Base-by-base conservation (phyloP, 2,113 vertebrate genomes). In the Aspidoscelis tigris region DNA sequence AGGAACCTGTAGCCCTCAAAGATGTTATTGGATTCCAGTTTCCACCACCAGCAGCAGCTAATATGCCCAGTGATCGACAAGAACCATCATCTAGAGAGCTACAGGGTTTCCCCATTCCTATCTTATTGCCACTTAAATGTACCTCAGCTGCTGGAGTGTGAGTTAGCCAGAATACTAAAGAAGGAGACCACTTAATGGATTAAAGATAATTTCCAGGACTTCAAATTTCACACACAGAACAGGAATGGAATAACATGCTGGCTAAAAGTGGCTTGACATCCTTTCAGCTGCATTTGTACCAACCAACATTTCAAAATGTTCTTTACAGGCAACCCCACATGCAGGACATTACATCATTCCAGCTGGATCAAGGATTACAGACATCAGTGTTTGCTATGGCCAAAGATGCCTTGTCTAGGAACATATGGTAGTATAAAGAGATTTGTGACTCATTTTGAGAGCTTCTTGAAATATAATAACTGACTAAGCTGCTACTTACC, bases 381-480 rank as follows among this genome's bases (percentile, higher is more conserved):
- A 24, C 21, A 66, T 66, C 65, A 22, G 24, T 66, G 65, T 6
- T 2, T 39, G 10, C 39, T 24, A 65, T 66, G 61, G 24, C 77
- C 43, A 79, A 43, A 33, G 12, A 24, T 79, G 41, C 61, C 61
- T 44, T 79, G 53, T 66, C 24, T 41, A 79, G 65, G 64, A 44
- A 65, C 77, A 79, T 65, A 79, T 65, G 61, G 26, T 64, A 79
- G 61, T 18, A 79, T 26, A 14, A 11, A 66, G 64, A 44, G 24
- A 44, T 66, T 7, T 79, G 64, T 43, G 77, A 79, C 43, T 78
- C 10, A 43, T 79, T 12, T 66, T 79, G 61, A 79, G 58, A 44
- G 58, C 61, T 79, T 65, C 61, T 79, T 79, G 39, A 79, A 44
- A 79, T 79, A 66, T 65, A 44, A 66, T 26, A 24, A 24, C 24